Base-by-base conservation (phyloP, 1,140 invertebrate genomes). In the Meloidogyne hapla region DNA sequence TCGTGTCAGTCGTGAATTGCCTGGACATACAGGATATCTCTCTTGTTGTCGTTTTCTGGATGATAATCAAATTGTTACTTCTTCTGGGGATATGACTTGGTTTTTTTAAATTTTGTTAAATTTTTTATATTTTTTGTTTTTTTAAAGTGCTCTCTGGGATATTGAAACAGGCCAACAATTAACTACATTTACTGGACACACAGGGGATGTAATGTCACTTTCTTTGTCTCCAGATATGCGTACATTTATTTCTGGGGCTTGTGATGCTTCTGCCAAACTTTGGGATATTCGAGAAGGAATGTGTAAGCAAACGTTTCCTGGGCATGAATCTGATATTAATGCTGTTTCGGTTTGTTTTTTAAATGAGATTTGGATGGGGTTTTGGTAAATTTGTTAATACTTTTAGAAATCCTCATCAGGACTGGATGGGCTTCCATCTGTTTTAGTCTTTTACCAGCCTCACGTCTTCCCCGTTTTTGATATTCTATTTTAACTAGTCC, bases 41-140 rank as follows among this genome's bases (percentile, higher is more conserved):
- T 96, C 94, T 45, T 98, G 95, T 91, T 98, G 95, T 91, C 92
- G 95, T 79, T 98, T 98, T 90, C 91, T 98, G 75, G 94, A 98
- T 89, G 95, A 98, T 90, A 97, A 96, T 91, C 95, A 98, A 91
- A 98, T 98, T 87, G 94, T 98, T 75, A 98, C 95, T 81, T 96
- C 94, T 89, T 96, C 94, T 70, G 95, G 95, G 67, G 95, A 98
- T 88, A 97, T 97, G 95, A 94, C 94, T 81, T 98, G 95, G 94
- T 95, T 88, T 90, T 90, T 88, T 26, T 40, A 5, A n/a, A 13
- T 42, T 42, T n/a, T 28, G 45, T n/a, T n/a, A n/a, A 33, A 25
- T 23, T 26, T 26, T 69, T 38, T 38, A 13, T 18, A 18, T 38
- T 33, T 42, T 28, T 26, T n/a, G n/a, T n/a, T 42, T n/a, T 15